Evolutionary conservation across 2,888 invertebrate species (phyloP).

Genomic region (Conistra vaccinii): DNA sequence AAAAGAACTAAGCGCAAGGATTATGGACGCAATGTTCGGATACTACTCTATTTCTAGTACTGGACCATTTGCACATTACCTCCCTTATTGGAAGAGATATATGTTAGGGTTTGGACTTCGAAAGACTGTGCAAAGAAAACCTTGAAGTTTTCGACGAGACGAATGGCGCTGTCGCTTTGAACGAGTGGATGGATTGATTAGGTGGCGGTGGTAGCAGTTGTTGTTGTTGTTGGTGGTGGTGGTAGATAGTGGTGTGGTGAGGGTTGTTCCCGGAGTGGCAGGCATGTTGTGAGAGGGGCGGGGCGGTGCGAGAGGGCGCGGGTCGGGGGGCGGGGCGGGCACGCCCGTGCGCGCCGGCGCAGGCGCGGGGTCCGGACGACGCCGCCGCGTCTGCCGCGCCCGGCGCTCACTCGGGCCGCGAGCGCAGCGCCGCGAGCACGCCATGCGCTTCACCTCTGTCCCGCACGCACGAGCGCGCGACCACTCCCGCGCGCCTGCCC

Average conservation of each 20-base stretch:
- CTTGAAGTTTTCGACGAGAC: neutral
- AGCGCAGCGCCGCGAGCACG: constrained; percentile 81
- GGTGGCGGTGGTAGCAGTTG: neutral
- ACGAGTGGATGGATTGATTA: neutral
- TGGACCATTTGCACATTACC: neutral
- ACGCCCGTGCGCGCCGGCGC: constrained; percentile 67
- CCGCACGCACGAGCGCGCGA: constrained; percentile 76
- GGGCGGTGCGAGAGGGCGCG: constrained; percentile 60
- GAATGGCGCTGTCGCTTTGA: neutral
- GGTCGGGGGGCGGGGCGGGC: constrained; percentile 69
- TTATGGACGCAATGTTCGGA: neutral
- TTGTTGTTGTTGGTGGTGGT: constrained; percentile 21
- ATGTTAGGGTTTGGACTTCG: neutral
- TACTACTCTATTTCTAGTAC: neutral
- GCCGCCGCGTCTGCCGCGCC: constrained; percentile 80
- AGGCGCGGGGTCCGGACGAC: constrained; percentile 72
- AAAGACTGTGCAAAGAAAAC: neutral
- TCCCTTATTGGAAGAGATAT: neutral
- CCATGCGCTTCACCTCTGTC: constrained; percentile 74
- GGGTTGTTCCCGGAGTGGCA: constrained; percentile 62
- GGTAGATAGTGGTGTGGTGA: constrained; percentile 55
- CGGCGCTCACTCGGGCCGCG: constrained; percentile 82
- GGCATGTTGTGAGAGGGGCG: constrained; percentile 66
- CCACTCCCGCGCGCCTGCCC: constrained; percentile 81
- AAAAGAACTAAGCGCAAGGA: neutral